A percentile compares a stretch with the other conserved stretches of the same genome.
Conservation (phyloP, 2,113 vertebrate genomes). For the Pteropus alecto region DNA sequence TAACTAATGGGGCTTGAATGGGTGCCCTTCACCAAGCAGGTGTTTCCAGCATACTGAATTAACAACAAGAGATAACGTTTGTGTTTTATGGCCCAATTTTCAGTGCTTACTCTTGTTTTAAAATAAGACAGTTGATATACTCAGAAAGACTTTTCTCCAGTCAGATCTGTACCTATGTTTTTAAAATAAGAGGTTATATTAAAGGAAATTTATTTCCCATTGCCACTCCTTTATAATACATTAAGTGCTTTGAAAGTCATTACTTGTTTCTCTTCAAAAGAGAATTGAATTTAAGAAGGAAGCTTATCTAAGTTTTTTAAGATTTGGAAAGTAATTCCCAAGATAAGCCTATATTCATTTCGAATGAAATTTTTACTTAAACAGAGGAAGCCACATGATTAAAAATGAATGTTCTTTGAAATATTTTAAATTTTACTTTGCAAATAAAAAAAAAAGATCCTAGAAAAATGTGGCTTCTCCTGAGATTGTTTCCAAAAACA, state of each 20-base stretch:
- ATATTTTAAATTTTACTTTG: conserved; percentile 83
- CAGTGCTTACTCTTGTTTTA: conserved; percentile 70
- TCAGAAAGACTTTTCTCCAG: conserved; percentile 43
- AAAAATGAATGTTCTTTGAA: conserved; percentile 82
- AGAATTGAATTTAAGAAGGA: conserved; percentile 83
- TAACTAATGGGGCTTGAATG: conserved; percentile 78
- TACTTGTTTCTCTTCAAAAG: conserved; percentile 77
- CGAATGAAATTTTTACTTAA: conserved; percentile 83
- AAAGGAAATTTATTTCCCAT: conserved; percentile 70
- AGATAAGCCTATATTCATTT: conserved; percentile 83
- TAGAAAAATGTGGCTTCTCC: conserved; percentile 79
- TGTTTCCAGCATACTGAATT: conserved; percentile 63
- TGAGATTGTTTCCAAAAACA: conserved; percentile 79
- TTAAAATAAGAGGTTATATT: conserved; percentile 70
- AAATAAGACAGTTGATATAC: conserved; percentile 63
- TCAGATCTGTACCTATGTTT: conserved; percentile 38
- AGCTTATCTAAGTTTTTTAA: conserved; percentile 83
- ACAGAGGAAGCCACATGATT: conserved; percentile 80
- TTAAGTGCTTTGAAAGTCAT: conserved; percentile 63
- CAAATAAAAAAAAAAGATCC: conserved; percentile 77
- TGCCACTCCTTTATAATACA: conserved; percentile 72
- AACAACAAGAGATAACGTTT: conserved; percentile 39
- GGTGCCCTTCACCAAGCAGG: not conserved
- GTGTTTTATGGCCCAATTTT: conserved; percentile 72
- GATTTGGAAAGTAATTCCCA: conserved; percentile 83